phyloP scores from a whole-genome alignment of 2,888 invertebrate species.

The Stenotaenia linearis region DNA sequence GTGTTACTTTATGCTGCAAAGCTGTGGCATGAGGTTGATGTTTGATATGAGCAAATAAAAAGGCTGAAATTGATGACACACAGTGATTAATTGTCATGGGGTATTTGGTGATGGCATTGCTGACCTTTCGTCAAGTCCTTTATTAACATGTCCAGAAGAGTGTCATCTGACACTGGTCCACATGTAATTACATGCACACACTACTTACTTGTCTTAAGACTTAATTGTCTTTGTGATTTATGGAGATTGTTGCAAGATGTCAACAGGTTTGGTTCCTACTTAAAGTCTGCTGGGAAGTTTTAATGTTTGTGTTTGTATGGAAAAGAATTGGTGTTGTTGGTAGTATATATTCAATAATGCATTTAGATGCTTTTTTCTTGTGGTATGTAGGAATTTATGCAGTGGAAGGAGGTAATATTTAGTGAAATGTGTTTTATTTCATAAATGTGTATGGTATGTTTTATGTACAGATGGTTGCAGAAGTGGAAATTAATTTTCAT shows the following conservation, averaged over 20 bases:
- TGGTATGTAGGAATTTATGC: too few relatives aligned
- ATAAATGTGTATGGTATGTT: too few relatives aligned
- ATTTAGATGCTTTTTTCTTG: too few relatives aligned
- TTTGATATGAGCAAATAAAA: neutral
- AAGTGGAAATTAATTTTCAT: too few relatives aligned
- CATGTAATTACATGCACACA: neutral
- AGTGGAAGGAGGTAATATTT: too few relatives aligned
- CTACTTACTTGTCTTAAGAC: neutral
- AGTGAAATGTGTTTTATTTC: too few relatives aligned
- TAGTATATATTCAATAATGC: too few relatives aligned
- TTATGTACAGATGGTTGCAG: too few relatives aligned
- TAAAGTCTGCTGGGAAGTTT: neutral
- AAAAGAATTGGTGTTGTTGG: too few relatives aligned
- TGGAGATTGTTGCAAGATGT: neutral
- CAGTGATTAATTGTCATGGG: neutral
- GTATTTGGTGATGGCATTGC: neutral
- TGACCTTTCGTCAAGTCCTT: neutral
- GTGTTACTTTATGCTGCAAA: neutral
- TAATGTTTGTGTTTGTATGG: neutral
- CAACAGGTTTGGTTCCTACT: neutral
- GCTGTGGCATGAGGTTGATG: neutral
- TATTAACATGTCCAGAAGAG: neutral
- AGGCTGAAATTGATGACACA: neutral
- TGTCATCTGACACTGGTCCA: neutral
- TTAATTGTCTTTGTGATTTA: neutral